phyloP scores from a whole-genome alignment of 2,888 invertebrate species.

The Xylota sylvarum region DNA sequence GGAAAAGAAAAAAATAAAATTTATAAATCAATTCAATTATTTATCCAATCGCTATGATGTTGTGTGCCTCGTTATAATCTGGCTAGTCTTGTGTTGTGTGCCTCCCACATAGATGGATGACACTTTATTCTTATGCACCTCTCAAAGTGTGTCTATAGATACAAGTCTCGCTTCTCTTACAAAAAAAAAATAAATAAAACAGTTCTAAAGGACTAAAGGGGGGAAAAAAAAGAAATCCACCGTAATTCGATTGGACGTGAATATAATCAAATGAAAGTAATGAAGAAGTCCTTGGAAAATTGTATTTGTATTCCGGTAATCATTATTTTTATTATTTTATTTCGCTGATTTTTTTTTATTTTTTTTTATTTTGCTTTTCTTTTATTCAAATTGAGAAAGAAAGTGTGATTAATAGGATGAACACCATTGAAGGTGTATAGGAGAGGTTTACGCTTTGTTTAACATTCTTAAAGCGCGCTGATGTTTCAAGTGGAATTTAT shows the following conservation, averaged over 20 bases:
- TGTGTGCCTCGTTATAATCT: slow-evolving; percentile 26
- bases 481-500: slow-evolving; percentile 20
- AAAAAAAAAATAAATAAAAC: too few relatives aligned
- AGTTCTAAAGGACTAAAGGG: too few relatives aligned
- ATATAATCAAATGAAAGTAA: slow-evolving; percentile 65
- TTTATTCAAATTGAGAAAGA: slow-evolving; percentile 28
- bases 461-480: slow-evolving; percentile 46
- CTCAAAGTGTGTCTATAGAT: background rate
- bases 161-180: background rate
- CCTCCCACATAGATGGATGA: slow-evolving; percentile 22
- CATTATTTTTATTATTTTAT: slow-evolving; percentile 20
- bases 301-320: slow-evolving; percentile 55
- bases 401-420: slow-evolving; percentile 55
- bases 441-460: slow-evolving; percentile 60
- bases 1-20: too few relatives aligned
- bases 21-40: slow-evolving; percentile 50
- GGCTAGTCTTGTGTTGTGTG: slow-evolving; percentile 20
- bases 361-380: too few relatives aligned
- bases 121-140: slow-evolving; percentile 34
- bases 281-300: slow-evolving; percentile 59
- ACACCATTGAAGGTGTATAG: slow-evolving; percentile 21
- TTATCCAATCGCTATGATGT: slow-evolving; percentile 22
- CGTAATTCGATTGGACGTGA: slow-evolving; percentile 51
- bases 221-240: background rate
- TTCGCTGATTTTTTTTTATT: background rate